Evolutionary conservation across 1,140 invertebrate species (phyloP).

Genomic region (Apis dorsata): DNA sequence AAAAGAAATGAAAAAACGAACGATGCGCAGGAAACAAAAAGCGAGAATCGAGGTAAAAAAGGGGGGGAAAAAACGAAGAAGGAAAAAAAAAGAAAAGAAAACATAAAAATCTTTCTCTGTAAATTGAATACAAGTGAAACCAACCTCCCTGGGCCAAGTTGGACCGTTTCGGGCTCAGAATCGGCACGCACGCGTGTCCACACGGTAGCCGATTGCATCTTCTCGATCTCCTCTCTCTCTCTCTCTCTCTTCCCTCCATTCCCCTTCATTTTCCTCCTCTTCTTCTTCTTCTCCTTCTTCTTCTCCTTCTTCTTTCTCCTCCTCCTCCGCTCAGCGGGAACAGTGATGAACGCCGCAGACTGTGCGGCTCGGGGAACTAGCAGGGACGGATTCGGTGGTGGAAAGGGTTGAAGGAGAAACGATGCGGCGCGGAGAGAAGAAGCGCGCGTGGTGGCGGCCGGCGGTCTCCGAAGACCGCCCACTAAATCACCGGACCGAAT

Average conservation of each 20-base stretch:
- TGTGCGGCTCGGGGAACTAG: constrained; percentile 6
- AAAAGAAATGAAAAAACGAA: neutral
- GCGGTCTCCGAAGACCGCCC: constrained; percentile 73
- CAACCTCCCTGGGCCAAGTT: constrained; percentile 12
- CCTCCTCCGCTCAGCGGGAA: neutral
- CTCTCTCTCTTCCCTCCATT: no score
- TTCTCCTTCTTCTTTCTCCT: neutral
- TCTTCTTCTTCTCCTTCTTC: neutral
- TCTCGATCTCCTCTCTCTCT: constrained; percentile 27
- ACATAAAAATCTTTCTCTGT: neutral
- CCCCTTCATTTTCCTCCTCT: neutral
- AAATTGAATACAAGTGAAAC: constrained; percentile 53
- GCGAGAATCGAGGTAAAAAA: neutral
- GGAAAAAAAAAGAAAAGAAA: neutral
- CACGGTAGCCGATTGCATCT: constrained; percentile 61
- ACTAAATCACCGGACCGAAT: constrained; percentile 77
- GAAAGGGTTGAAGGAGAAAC: constrained; percentile 1
- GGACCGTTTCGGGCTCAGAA: constrained; percentile 28
- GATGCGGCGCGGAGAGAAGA: constrained; percentile 3
- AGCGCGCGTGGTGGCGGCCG: constrained; percentile 60
- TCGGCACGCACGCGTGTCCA: constrained; percentile 55
- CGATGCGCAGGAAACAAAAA: neutral
- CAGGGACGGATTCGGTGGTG: neutral
- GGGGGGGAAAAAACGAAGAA: neutral
- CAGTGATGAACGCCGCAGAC: constrained; percentile 36